Evolutionary conservation across 2,888 invertebrate species (phyloP), one percentile per base, ranked within the genome.

Genomic region (Drosophila birchii): DNA sequence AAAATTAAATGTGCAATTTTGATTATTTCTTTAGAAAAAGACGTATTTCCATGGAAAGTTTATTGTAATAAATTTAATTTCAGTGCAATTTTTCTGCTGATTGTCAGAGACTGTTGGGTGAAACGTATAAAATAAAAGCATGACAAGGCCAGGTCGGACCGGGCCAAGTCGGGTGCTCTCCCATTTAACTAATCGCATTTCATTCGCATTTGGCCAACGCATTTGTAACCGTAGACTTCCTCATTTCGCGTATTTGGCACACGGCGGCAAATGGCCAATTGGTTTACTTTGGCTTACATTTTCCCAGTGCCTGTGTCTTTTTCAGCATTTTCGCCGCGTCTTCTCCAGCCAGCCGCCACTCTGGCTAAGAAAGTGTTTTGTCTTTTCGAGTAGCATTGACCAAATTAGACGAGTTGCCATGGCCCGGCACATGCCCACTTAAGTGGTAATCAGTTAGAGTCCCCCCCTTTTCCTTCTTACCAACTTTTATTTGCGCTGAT

Each of bases 401-500:
- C 84, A 85, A 82, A 88, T 80, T 76, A 73, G 75, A 78, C 72
- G 76, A 71, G 64, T 68, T 72, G 80, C 59, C 67, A 36, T 63
- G 64, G 73, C 73, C 72, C 23, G 71, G 74, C 73, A 74, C 75
- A 73, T 66, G 60, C 74, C 74, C 74, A 74, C 66, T 66, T 75
- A 66, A 74, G 66, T 74, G 74, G 75, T 75, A 75, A 74, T 74
- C 75, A 74, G 59, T 53, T 57, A 75, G 32, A 44, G 29, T n/a
- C 45, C 44, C 43, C 47, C 49, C n/a, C n/a, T n/a, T n/a, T 36
- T 59, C 58, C 43, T 32, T 49, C 58, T 43, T 32, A 45, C 71
- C 77, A 85, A 86, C 88, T 85, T 85, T 85, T 86, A 86, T 85
- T 85, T 85, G 75, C 75, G 79, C 74, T 68, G 78, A 47, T 47